These are phyloP conservation scores for Molorchus minor DNA, from an alignment of 2,888 invertebrate species.

Conservation along the genomic window DNA sequence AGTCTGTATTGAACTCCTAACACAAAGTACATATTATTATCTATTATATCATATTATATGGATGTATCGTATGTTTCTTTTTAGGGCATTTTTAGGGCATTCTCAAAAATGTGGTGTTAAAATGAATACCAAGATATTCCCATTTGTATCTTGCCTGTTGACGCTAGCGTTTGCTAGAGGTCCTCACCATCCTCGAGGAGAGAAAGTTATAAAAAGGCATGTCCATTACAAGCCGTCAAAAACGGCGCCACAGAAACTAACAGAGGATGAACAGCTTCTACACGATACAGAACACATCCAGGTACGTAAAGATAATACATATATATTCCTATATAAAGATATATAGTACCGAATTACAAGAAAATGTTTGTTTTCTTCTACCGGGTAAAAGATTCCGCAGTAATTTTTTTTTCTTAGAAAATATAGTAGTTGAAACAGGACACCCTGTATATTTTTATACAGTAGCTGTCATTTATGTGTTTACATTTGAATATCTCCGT, in stretches of 20 bases:
- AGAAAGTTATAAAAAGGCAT: conserved; percentile 61
- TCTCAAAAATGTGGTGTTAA: background rate
- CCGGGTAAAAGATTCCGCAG: too few relatives aligned
- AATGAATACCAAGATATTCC: conserved; percentile 9
- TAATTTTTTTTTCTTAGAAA: too few relatives aligned
- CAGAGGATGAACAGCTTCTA: conserved; percentile 75
- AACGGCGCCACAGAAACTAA: conserved; percentile 67
- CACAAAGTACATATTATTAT: too few relatives aligned
- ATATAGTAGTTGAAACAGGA: too few relatives aligned
- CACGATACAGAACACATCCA: conserved; percentile 71
- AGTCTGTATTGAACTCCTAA: too few relatives aligned
- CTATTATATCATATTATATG: too few relatives aligned
- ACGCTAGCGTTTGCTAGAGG: conserved; percentile 60
- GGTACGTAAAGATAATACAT: conserved; percentile 72
- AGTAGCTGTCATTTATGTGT: too few relatives aligned
- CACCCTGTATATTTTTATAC: too few relatives aligned
- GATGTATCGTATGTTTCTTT: background rate
- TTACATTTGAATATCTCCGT: too few relatives aligned
- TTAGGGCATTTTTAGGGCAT: background rate
- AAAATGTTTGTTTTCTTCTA: too few relatives aligned
- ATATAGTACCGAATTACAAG: too few relatives aligned
- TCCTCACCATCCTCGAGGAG: conserved; percentile 73
- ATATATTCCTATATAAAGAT: too few relatives aligned
- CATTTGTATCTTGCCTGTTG: conserved; percentile 6
- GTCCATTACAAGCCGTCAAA: conserved; percentile 71